Conservation (phyloP, 2,888 invertebrate genomes). For the Noctua janthina region DNA sequence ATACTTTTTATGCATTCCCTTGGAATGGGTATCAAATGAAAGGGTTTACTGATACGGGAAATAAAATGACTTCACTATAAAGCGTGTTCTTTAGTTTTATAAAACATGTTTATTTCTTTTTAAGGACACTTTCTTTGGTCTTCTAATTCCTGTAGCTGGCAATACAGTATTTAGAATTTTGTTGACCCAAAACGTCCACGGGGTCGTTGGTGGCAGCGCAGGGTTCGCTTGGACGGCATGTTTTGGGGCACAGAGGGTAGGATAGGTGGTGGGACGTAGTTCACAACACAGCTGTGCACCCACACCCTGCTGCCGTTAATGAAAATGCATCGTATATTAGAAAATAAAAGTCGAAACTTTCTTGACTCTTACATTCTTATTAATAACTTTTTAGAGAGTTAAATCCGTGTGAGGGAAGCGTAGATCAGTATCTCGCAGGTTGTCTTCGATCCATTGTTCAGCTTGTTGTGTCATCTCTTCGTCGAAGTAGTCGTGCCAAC, state of each 20-base stretch:
- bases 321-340: not conserved
- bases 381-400: not conserved
- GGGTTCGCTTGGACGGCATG: not conserved
- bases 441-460: constrained; percentile 91
- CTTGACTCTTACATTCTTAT: not conserved
- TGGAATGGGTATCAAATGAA: too few relatives aligned
- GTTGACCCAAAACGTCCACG: not conserved
- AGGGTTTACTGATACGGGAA: too few relatives aligned
- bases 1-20: too few relatives aligned
- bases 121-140: too few relatives aligned
- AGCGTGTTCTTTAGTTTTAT: too few relatives aligned
- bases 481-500: constrained; percentile 78
- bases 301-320: not conserved
- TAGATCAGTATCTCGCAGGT: constrained; percentile 85
- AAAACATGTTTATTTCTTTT: too few relatives aligned
- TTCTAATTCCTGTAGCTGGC: not conserved
- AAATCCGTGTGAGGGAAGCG: constrained; percentile 81
- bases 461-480: constrained; percentile 91
- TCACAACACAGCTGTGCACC: not conserved
- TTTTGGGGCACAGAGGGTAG: not conserved
- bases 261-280: not conserved
- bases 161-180: not conserved
- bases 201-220: not conserved
- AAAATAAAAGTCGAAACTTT: not conserved
- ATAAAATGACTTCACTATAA: too few relatives aligned